Percentiles rank a stretch among this genome's conserved stretches.
Evolutionary conservation across 2,888 invertebrate species (phyloP).

Genomic region (Cataglyphis livida): DNA sequence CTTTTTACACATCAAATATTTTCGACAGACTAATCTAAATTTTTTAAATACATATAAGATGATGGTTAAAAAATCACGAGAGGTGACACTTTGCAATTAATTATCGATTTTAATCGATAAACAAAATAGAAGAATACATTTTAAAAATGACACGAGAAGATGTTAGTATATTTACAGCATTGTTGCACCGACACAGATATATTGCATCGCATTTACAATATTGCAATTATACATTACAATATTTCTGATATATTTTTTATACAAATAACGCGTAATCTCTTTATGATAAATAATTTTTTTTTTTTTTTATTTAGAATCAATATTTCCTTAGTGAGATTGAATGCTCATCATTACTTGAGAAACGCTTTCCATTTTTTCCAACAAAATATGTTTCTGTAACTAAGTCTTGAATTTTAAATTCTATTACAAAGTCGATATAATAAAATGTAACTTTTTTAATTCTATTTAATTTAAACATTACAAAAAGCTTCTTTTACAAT

Average conservation of each 20-base stretch:
- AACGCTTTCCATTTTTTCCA: not conserved
- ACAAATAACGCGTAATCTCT: not conserved
- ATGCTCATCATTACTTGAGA: not conserved
- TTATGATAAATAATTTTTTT: no score
- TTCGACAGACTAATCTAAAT: not conserved
- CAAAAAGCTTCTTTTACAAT: not conserved
- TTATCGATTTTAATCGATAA: not conserved
- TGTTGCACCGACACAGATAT: not conserved
- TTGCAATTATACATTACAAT: not conserved
- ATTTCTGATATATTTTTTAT: not conserved
- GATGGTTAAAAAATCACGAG: not conserved
- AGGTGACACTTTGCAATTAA: not conserved
- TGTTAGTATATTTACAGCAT: not conserved
- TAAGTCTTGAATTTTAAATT: no score
- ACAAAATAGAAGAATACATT: not conserved
- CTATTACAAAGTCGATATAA: not conserved
- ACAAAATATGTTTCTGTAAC: not conserved
- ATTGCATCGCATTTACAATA: not conserved
- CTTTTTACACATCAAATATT: not conserved
- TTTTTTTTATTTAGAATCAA: not conserved
- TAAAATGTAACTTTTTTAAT: not conserved
- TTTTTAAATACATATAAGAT: not conserved
- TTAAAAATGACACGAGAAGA: not conserved
- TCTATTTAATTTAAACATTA: not conserved
- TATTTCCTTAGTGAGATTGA: not conserved